These are phyloP conservation scores for Erethizon dorsatum DNA, from an alignment of 2,797 vertebrate genomes.

Conservation along the genomic window DNA sequence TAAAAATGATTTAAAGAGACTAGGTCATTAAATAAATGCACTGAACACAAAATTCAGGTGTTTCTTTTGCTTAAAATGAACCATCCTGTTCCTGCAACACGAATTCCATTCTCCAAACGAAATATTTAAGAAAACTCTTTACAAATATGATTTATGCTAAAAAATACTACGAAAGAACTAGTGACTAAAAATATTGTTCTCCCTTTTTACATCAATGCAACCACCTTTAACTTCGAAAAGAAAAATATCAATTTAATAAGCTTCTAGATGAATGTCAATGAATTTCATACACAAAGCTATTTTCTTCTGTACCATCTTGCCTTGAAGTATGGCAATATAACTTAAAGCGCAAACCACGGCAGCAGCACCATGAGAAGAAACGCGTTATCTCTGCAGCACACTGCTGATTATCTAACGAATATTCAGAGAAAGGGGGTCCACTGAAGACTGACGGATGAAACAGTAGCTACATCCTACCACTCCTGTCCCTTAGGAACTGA, in stretches of 20 bases:
- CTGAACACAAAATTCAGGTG: constrained; percentile 5
- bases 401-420: background rate
- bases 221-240: constrained; percentile 54
- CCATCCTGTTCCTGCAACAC: constrained; percentile 16
- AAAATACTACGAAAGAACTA: constrained; percentile 13
- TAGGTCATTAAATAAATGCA: constrained; percentile 46
- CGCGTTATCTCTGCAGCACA: background rate
- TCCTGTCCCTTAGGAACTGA: background rate
- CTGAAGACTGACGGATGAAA: background rate
- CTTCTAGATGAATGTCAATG: background rate
- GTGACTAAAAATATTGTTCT: background rate
- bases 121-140: background rate
- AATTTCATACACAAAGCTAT: background rate
- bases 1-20: constrained; percentile 32
- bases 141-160: background rate
- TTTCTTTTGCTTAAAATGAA: constrained; percentile 55
- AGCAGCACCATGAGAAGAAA: background rate
- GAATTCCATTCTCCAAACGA: background rate
- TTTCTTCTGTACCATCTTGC: background rate
- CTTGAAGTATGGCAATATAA: background rate
- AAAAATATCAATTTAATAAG: background rate
- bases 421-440: background rate
- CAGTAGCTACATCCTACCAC: background rate
- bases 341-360: background rate
- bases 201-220: background rate